Evolutionary conservation across 2,888 invertebrate genomes (phyloP), one percentile per base, ranked within the genome.

Genomic region (Caenorhabditis sp.): DNA sequence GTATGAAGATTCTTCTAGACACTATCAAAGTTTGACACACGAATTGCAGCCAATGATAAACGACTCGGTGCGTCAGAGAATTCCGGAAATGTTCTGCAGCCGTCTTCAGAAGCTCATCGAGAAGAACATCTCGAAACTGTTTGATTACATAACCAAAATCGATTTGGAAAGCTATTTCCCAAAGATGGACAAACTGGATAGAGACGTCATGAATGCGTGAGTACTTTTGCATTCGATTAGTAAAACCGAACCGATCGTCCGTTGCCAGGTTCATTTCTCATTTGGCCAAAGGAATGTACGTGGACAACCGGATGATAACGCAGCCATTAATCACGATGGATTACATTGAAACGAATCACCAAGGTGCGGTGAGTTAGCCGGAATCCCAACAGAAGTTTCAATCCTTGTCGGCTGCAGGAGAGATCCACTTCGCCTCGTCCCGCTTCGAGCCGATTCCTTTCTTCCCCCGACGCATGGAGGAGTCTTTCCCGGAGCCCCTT

Each of bases 321-420:
- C 78, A 85, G 43, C 88, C 88, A 7, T 52, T 85, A 22, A 80
- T 88, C 4, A 88, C 87, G 0, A 78, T 78, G 53, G 86, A 88
- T 26, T 88, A 82, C 53, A 86, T 88, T 43, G 88, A 88, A 61
- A 88, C 87, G 7, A 85, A 85, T 48, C 83, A 85, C 71, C 78
- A 76, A 66, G 87, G 86, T 85, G 50, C 2, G 65, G 48, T 70
- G 39, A 50, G 50, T 71, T 43, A 37, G 32, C 11, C n/a, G 11
- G 2, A 13, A 2, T n/a, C 30, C 30, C 8, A 15, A 24, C 11
- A 24, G 17, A 43, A 22, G 17, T 9, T 39, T 22, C 20, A 15
- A 55, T n/a, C 15, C 73, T 76, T 32, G n/a, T n/a, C n/a, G n/a
- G n/a, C n/a, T n/a, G n/a, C 39, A 86, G 86, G 88, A 22, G 88